Percentiles rank a stretch among this genome's conserved stretches.
Conservation (phyloP, 2,888 invertebrate genomes). For the Drosophila subquinaria region DNA sequence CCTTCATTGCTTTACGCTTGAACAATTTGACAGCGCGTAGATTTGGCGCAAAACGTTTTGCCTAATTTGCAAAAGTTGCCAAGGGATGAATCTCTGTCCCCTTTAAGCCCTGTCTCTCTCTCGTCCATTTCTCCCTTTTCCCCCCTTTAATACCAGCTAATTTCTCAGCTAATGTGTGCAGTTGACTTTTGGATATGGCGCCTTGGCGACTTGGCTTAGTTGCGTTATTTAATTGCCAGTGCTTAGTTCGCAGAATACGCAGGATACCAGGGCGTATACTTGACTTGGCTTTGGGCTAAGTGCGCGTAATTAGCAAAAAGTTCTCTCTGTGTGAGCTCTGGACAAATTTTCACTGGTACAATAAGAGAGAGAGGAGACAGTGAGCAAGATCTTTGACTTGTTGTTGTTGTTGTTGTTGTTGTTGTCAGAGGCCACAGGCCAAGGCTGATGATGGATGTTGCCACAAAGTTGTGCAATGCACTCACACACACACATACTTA, state of each 20-base stretch:
- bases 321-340: constrained; percentile 35
- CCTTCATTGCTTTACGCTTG: constrained; percentile 67
- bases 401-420: constrained; percentile 8
- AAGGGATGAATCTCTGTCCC: constrained; percentile 11
- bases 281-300: constrained; percentile 55
- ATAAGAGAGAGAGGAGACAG: background rate
- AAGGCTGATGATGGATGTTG: constrained; percentile 36
- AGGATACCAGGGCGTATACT: constrained; percentile 14
- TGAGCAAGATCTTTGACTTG: constrained; percentile 15
- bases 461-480: constrained; percentile 52
- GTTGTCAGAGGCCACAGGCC: constrained; percentile 27
- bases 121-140: background rate
- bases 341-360: constrained; percentile 55
- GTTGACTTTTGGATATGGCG: constrained; percentile 55
- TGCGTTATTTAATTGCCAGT: constrained; percentile 74
- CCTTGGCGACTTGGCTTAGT: constrained; percentile 41
- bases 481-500: background rate
- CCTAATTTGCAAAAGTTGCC: constrained; percentile 77
- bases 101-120: background rate
- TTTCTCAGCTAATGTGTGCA: constrained; percentile 69
- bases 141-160: constrained; percentile 26
- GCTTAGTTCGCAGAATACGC: constrained; percentile 56
- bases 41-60: constrained; percentile 79
- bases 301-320: constrained; percentile 74
- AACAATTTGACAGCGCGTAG: constrained; percentile 79